phyloP scores from a whole-genome alignment of 2,113 vertebrate species.

The Corythoichthys haematopterus region DNA sequence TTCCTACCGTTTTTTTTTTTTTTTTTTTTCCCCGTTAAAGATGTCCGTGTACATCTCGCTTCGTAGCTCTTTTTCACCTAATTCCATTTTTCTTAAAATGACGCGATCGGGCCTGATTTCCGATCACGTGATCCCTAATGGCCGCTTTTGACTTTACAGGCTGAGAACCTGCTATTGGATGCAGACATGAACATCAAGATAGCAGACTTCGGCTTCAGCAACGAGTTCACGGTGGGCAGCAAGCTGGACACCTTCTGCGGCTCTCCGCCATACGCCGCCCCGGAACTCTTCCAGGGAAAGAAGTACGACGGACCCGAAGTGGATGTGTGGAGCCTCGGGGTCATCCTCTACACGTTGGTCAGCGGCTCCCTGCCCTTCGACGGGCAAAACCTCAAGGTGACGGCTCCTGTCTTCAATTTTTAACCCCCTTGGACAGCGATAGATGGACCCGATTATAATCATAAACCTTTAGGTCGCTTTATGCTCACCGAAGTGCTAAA shows the following conservation, averaged over 20 bases:
- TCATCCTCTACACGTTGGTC: conserved; percentile 93
- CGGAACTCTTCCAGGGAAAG: conserved; percentile 96
- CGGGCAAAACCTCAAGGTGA: conserved; percentile 94
- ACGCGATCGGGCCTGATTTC: no score
- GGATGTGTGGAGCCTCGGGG: conserved; percentile 95
- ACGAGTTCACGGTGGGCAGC: conserved; percentile 92
- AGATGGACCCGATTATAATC: no score
- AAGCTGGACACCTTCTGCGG: conserved; percentile 98
- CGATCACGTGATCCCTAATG: no score
- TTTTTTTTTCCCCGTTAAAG: no score
- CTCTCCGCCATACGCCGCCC: conserved; percentile 91
- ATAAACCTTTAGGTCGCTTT: no score
- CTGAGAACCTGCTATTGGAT: conserved; percentile 94
- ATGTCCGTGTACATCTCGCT: no score
- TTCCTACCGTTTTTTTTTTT: no score
- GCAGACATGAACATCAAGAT: conserved; percentile 99
- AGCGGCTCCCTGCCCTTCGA: conserved; percentile 94
- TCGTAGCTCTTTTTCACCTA: no score
- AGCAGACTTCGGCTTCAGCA: conserved; percentile 97
- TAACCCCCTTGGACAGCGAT: no score
- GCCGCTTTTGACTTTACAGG: conserved; percentile 69
- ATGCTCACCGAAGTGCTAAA: no score
- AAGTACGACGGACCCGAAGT: conserved; percentile 95
- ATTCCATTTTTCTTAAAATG: no score
- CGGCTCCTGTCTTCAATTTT: background rate